Percentiles rank a stretch among this genome's conserved stretches.
Conservation (phyloP, 1,140 invertebrate species). For the Eumeta japonica region DNA sequence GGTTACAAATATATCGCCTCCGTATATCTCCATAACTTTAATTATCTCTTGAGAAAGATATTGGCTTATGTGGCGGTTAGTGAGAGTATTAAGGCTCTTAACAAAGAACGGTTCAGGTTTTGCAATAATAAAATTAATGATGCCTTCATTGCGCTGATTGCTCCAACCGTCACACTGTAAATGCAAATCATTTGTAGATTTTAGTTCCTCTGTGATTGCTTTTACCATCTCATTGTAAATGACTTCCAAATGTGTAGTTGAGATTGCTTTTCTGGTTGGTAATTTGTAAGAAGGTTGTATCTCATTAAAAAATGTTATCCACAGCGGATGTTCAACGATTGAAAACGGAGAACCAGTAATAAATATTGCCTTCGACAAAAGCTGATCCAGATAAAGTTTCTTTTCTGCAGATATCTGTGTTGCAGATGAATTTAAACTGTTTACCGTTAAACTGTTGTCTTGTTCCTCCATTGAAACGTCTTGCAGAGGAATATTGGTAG, state of each 20-base stretch:
- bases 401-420: neutral
- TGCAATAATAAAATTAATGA: no score
- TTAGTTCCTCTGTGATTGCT: no score
- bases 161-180: constrained; percentile 14
- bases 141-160: no score
- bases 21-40: no score
- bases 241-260: constrained; percentile 4
- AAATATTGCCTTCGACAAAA: constrained; percentile 5
- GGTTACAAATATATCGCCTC: constrained; percentile 12
- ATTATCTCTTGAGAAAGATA: constrained; percentile 14
- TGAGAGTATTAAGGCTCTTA: constrained; percentile 9
- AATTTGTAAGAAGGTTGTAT: neutral
- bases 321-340: constrained; percentile 4
- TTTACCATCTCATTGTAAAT: constrained; percentile 1
- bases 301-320: no score
- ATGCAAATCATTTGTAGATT: constrained; percentile 9
- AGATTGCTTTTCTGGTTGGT: constrained; percentile 3
- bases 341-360: constrained; percentile 4
- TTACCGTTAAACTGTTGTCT: no score
- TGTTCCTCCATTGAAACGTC: neutral
- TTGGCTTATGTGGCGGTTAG: constrained; percentile 12
- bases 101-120: constrained; percentile 7
- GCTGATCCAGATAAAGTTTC: constrained; percentile 2
- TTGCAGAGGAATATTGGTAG: neutral
- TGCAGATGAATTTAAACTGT: neutral